Conservation (phyloP, 2,888 invertebrate species). For the Melieria crassipennis region DNA sequence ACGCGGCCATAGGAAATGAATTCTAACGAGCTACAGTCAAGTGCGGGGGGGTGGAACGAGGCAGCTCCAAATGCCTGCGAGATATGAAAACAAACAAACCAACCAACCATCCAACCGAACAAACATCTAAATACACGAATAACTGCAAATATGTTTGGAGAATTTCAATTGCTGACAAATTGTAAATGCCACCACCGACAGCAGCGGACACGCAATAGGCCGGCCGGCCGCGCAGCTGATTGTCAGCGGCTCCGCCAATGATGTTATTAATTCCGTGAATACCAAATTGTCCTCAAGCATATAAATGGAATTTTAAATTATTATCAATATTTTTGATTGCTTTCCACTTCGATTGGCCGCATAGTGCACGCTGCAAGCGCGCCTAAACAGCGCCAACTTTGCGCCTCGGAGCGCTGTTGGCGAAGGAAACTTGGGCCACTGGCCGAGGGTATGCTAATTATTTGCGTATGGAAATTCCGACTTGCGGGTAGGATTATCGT, state of each 20-base stretch:
- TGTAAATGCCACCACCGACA: conserved; percentile 24
- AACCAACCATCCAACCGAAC: neutral
- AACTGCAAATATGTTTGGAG: conserved; percentile 36
- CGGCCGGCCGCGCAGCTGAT: neutral
- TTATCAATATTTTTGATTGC: conserved; percentile 32
- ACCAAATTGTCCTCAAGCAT: conserved; percentile 59
- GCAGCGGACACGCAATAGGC: neutral
- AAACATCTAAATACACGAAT: conserved; percentile 21
- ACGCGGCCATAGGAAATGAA: conserved; percentile 21
- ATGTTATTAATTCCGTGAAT: conserved; percentile 41
- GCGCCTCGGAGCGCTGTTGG: neutral
- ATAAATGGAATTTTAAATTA: conserved; percentile 35
- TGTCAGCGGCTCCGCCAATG: conserved; percentile 23
- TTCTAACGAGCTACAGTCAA: conserved; percentile 13
- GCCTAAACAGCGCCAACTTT: neutral
- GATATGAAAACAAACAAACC: neutral
- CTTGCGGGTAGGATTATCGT: conserved; percentile 51
- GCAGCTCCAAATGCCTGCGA: conserved; percentile 9
- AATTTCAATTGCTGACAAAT: conserved; percentile 40
- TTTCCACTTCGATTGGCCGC: conserved; percentile 21
- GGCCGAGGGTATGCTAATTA: conserved; percentile 50
- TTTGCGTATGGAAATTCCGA: conserved; percentile 45
- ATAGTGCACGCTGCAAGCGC: neutral
- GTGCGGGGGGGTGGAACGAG: neutral
- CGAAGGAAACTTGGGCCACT: neutral